Evolutionary conservation across 2,888 invertebrate species (phyloP), one percentile per base, ranked within the genome.

Genomic region (Cancer borealis): DNA sequence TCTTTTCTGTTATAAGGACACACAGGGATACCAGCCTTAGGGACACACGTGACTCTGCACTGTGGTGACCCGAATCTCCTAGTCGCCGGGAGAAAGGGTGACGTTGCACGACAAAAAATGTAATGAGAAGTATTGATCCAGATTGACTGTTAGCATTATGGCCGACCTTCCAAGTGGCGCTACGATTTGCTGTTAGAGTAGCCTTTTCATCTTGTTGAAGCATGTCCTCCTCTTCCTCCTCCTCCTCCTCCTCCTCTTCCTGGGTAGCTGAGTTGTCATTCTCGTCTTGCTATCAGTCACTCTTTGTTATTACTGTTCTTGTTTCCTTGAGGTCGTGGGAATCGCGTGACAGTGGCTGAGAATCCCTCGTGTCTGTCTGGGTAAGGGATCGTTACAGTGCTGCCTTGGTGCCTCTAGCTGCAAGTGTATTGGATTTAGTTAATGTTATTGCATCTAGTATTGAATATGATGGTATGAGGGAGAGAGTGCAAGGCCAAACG

Each of bases 81-180:
- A 39, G 54, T 60, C 17, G 54, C 1, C 54, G 54, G 54, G 90
- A 60, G 90, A 92, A 73, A 47, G 92, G 92, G 92, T 92, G 92
- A 73, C 66, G 92, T 92, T 92, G 92, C 92, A 92, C 73, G 92
- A 92, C 79, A 92, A 92, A 92, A 92, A 92, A 92, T 92, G 45
- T 92, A 92, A 92, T 92, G 92, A 92, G 79, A 92, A 73, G 73
- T 92, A 92, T 92, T 47, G 92, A 92, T 92, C 92, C 30, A 45
- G 92, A 73, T 45, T 39, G 79, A 73, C 45, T 79, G 92, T 66
- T 84, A 84, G 39, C 84, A 84, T 84, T 84, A 84, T 84, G 39
- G 84, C 84, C 39, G 84, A 84, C 14, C 3, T 12, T 84, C 84
- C 12, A 39, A 84, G 84, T 84, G 84, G 39, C 84, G 84, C 84